Evolutionary conservation across 2,888 invertebrate genomes (phyloP).

Genomic region (Timema podura): DNA sequence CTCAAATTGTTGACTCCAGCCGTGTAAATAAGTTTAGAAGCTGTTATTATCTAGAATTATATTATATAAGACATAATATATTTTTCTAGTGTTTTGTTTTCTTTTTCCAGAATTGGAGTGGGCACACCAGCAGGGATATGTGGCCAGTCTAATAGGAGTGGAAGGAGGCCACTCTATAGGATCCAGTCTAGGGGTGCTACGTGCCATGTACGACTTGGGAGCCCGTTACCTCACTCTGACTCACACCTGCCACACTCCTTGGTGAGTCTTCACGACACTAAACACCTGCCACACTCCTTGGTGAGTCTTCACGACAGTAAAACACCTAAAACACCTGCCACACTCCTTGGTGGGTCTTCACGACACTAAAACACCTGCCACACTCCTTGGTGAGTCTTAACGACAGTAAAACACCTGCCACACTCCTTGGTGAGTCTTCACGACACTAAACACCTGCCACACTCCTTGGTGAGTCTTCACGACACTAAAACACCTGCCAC

Average conservation of each 20-base stretch:
- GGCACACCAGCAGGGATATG: slow-evolving; percentile 43
- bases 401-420: slow-evolving; percentile 50
- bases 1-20: no score
- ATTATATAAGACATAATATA: no score
- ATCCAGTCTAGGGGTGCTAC: slow-evolving; percentile 47
- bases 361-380: no score
- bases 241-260: slow-evolving; percentile 50
- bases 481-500: slow-evolving; percentile 43
- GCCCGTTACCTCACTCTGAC: slow-evolving; percentile 49
- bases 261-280: slow-evolving; percentile 41
- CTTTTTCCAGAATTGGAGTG: slow-evolving; percentile 43
- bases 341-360: no score
- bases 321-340: no score
- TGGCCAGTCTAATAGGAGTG: slow-evolving; percentile 47
- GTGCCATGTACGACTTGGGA: slow-evolving; percentile 49
- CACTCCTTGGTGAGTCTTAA: no score
- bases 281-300: slow-evolving; percentile 39
- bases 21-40: no score
- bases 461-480: slow-evolving; percentile 43
- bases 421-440: slow-evolving; percentile 46
- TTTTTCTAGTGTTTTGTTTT: no score
- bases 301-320: slow-evolving; percentile 38
- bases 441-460: neutral
- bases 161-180: slow-evolving; percentile 51
- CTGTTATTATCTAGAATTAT: no score